Evolutionary conservation across 2,888 invertebrate species (phyloP).

Genomic region (Habroteleia sp.): DNA sequence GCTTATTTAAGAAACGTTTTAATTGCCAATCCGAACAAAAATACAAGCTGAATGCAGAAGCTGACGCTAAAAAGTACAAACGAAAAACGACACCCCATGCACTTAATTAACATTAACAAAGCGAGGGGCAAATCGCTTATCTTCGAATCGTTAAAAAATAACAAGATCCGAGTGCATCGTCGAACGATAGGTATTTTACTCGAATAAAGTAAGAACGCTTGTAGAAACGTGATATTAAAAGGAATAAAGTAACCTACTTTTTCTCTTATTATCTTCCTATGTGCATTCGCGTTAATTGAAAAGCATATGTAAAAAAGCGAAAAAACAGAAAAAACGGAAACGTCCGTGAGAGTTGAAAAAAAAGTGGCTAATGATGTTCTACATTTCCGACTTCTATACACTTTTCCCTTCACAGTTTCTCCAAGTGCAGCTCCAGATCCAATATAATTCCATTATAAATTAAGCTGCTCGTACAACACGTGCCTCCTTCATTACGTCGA

Average conservation of each 20-base stretch:
- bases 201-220: conserved; percentile 19
- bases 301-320: conserved; percentile 47
- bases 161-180: conserved; percentile 6
- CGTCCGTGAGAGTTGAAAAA: conserved; percentile 57
- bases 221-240: conserved; percentile 35
- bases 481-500: conserved; percentile 61
- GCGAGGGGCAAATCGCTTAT: neutral
- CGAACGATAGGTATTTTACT: conserved; percentile 14
- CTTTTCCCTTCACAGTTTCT: conserved; percentile 59
- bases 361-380: conserved; percentile 62
- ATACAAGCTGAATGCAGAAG: no score
- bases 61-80: neutral
- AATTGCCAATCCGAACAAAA: no score
- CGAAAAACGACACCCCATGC: neutral
- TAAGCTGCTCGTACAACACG: conserved; percentile 62
- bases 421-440: conserved; percentile 60
- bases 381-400: conserved; percentile 57
- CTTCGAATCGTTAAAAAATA: conserved; percentile 5
- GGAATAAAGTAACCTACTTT: conserved; percentile 55
- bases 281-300: conserved; percentile 56
- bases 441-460: conserved; percentile 63
- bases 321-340: conserved; percentile 26
- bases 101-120: conserved; percentile 1
- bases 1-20: no score
- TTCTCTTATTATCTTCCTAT: conserved; percentile 51